Evolutionary conservation across 2,888 invertebrate species (phyloP), one percentile per base, ranked within the genome.

Genomic region (Linyphia triangularis): DNA sequence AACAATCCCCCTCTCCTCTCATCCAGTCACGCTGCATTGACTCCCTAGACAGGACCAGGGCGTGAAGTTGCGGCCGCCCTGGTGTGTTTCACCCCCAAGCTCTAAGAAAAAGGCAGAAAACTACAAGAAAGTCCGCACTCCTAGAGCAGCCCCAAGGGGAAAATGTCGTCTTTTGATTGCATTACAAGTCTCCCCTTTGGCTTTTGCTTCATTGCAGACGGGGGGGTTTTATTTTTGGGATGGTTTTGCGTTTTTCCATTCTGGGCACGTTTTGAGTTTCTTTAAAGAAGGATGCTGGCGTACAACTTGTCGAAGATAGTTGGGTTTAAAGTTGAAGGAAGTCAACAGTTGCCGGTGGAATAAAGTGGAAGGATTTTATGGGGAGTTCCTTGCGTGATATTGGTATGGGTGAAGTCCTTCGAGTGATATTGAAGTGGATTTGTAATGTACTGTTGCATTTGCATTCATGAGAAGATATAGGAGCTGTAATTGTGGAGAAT

Each of bases 121-220:
- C n/a, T n/a, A n/a, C n/a, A 69, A 40, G 69, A 40, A 69, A 24
- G 40, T 69, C 30, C 40, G 24, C 30, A 13, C 33, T 61, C 22
- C 61, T 16, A n/a, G 28, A 16, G 10, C 30, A 16, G 10, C 33
- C 65, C 57, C 57, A n/a, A 28, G 57, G 63, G 57, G 81, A 69
- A 33, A 69, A 81, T 81, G 67, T 51, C 69, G 33, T 69, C 67
- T 81, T 69, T 69, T 81, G 81, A 81, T 81, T 81, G 81, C 81
- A 69, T 81, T 81, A 81, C 81, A 33, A 24, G 22, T 30, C 22
- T 57, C 37, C 37, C 65, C 9, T 22, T 51, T 51, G 51, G 51
- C 70, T 33, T 51, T 51, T 13, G 16, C 51, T 51, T 51, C 5
- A n/a, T 5, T 51, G 63, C 63, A 28, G 13, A 13, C 51, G 51